Percentiles rank a stretch among this genome's conserved stretches.
These are phyloP conservation scores for Triplophysa rosa DNA, from an alignment of 2,113 vertebrate genomes.

Conservation along the genomic window DNA sequence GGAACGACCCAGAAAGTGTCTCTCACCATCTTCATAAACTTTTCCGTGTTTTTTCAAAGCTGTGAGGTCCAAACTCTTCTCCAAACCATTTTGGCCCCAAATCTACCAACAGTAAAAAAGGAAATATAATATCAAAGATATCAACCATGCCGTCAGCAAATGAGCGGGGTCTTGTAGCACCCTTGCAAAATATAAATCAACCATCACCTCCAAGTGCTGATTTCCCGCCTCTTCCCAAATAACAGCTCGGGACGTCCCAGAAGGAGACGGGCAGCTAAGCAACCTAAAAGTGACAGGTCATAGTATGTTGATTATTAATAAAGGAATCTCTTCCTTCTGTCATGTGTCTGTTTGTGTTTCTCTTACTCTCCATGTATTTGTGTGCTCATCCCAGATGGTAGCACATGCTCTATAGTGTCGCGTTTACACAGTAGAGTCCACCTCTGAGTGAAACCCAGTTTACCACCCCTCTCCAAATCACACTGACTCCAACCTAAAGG, in stretches of 20 bases:
- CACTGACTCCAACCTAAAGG: constrained; percentile 72
- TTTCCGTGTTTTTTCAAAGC: constrained; percentile 68
- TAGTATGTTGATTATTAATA: neutral
- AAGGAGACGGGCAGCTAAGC: constrained; percentile 63
- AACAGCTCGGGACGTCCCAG: constrained; percentile 62
- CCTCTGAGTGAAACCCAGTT: constrained; percentile 62
- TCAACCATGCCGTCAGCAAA: neutral
- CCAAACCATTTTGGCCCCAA: constrained; percentile 69
- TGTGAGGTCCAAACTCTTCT: constrained; percentile 70
- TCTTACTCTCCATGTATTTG: constrained; percentile 70
- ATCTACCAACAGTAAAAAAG: constrained; percentile 59
- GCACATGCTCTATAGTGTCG: constrained; percentile 49
- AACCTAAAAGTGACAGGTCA: constrained; percentile 56
- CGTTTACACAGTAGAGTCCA: constrained; percentile 67
- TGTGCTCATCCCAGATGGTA: constrained; percentile 63
- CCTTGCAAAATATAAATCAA: too few relatives aligned
- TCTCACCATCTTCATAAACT: constrained; percentile 73
- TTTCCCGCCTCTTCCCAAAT: constrained; percentile 62
- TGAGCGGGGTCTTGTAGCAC: neutral
- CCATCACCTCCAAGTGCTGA: constrained; percentile 74
- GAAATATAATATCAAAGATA: neutral
- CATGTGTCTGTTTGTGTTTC: neutral
- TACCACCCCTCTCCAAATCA: constrained; percentile 63
- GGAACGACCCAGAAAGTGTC: neutral
- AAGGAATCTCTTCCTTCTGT: too few relatives aligned